Base-by-base conservation (phyloP, 2,888 invertebrate genomes). In the Galeruca laticollis region DNA sequence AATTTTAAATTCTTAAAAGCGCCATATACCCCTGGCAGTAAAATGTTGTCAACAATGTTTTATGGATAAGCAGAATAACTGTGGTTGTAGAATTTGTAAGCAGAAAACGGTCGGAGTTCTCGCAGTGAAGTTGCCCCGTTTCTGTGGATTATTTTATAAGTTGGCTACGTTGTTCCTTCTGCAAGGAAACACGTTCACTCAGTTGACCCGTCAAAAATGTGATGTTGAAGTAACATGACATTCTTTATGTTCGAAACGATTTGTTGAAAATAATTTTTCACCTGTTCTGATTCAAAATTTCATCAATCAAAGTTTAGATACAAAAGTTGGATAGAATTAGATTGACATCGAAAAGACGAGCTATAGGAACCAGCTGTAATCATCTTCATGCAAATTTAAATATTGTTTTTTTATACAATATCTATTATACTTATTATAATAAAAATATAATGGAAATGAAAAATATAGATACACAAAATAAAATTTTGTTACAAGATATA, bases 21-120 rank as follows among this genome's bases (percentile, higher is more conserved):
- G 40, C 40, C 20, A 43, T 60, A 60, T 31, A 57, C 33, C 40
- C 20, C 21, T 5, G 60, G 40, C 43, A 21, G n/a, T 40, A 40
- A 43, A 60, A 43, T 60, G 33, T 60, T 40, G 43, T 40, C 60
- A 60, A 60, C 60, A 21, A 40, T 31, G 60, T 60, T 60, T 33
- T 60, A 60, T 60, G 40, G 26, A 60, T 60, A 40, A 37, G 13
- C 60, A 20, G 31, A 60, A 43, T 40, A 11, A 60, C 60, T 20
- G 20, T 37, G 40, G 60, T 60, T 10, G 18, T 40, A 43, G 60
- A 60, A 60, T 40, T 43, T 21, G 60, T 40, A 40, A 43, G 35
- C 37, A 21, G 10, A 3, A 20, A 11, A 20, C 5, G 15, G 40
- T 13, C 20, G 10, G 15, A 59, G 20, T 9, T 35, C n/a, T 33